Percentiles rank a stretch among this genome's conserved stretches.
phyloP scores from a whole-genome alignment of 2,797 vertebrate genomes.

The Enteromius trimaculatus region DNA sequence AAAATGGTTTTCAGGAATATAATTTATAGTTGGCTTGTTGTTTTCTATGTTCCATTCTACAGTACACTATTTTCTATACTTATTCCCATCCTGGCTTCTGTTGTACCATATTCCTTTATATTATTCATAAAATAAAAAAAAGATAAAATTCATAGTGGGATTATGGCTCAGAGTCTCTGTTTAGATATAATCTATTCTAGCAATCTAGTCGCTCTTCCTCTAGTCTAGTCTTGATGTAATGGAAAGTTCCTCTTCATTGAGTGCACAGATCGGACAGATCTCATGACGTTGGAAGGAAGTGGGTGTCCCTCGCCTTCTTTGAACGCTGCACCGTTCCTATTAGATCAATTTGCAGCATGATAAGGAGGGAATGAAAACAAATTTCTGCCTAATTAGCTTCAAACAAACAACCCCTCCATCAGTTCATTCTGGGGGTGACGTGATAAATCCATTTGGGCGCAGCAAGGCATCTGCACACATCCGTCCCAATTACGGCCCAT shows the following conservation, averaged over 20 bases:
- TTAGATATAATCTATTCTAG: background rate
- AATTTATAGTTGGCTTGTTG: background rate
- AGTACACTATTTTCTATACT: background rate
- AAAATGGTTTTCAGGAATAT: background rate
- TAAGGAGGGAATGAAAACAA: constrained; percentile 85
- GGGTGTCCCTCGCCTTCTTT: constrained; percentile 9
- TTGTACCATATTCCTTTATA: background rate
- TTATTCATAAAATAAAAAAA: background rate
- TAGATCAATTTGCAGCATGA: constrained; percentile 75
- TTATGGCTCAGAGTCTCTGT: background rate
- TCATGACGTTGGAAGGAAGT: background rate
- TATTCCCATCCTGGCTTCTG: background rate
- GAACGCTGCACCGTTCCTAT: constrained; percentile 65
- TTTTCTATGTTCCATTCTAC: background rate
- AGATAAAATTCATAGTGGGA: background rate
- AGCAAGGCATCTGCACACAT: constrained; percentile 84
- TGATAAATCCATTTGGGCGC: constrained; percentile 85
- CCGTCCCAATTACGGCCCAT: constrained; percentile 85
- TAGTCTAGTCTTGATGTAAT: background rate
- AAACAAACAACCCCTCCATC: constrained; percentile 86
- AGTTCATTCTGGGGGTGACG: constrained; percentile 81
- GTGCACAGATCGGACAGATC: background rate
- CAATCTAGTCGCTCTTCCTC: background rate
- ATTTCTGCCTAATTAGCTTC: constrained; percentile 92
- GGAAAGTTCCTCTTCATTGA: background rate